Evolutionary conservation across 2,888 invertebrate species (phyloP), one percentile per base, ranked within the genome.

Genomic region (Ceriagrion tenellum): DNA sequence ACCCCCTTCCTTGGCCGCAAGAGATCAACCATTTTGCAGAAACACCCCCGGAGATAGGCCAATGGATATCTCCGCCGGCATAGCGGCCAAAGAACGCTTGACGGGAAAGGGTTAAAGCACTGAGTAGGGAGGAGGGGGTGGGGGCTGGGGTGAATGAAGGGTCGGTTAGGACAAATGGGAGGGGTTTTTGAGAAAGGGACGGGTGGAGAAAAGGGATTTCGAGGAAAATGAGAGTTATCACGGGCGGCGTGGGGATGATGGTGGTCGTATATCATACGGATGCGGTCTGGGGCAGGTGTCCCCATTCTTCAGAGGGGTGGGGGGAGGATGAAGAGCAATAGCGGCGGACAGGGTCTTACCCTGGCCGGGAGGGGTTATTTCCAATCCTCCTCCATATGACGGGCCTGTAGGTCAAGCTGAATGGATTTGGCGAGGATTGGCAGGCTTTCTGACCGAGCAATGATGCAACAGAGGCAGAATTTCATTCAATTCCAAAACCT

Each of bases 221-320:
- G 81, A 12, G 81, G 81, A 81, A 81, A 81, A 81, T 81, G 35
- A 81, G 81, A 81, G 81, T 81, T 30, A 81, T 81, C 81, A 35
- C 8, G n/a, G 63, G 74, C 30, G 35, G 35, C 47, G 35, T 16
- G 81, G 81, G 10, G 35, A 35, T 0, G 81, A n/a, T 13, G 81
- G 13, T 0, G 30, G 81, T 35, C 81, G 81, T 81, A 13, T 35
- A 81, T 81, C 81, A 81, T 35, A 13, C 35, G 35, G 35, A 35
- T 81, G 81, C 35, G 10, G 12, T 30, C 35, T 35, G 30, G 81
- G 26, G 81, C 81, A 81, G 30, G 30, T 81, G 69, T 26, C n/a
- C 35, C 81, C 35, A 35, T 81, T 35, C 13, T n/a, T 69, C n/a
- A n/a, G n/a, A n/a, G 35, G 30, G 81, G 81, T 26, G 13, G 59